These are phyloP conservation scores for Lycaena phlaeas DNA, from an alignment of 2,888 invertebrate species.

Conservation along the genomic window DNA sequence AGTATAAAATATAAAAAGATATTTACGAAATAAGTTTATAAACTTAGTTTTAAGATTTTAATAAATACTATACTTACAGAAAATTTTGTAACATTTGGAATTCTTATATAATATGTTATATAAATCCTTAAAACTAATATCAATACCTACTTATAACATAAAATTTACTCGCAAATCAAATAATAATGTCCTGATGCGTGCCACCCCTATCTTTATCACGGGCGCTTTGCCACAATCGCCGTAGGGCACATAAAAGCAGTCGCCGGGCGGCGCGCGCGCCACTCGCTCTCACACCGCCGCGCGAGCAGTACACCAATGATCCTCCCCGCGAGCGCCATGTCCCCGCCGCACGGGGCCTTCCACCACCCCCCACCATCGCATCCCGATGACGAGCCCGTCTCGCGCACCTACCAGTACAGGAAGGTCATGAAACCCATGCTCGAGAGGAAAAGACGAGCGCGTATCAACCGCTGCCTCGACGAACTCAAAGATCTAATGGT, in stretches of 20 bases:
- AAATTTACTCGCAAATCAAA: too few species aligned
- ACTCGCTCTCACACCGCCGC: conserved; percentile 62
- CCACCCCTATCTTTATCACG: conserved; percentile 68
- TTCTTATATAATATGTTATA: too few species aligned
- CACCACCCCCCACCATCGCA: conserved; percentile 62
- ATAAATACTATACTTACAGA: too few species aligned
- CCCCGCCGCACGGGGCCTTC: conserved; percentile 68
- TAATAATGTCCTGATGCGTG: too few species aligned
- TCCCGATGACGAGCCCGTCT: conserved; percentile 77
- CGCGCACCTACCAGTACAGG: conserved; percentile 92
- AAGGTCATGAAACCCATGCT: conserved; percentile 95
- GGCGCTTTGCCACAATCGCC: conserved; percentile 70
- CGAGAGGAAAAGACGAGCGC: conserved; percentile 87
- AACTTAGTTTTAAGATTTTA: too few species aligned
- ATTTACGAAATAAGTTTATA: too few species aligned
- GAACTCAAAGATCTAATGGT: conserved; percentile 92
- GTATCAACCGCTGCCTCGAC: conserved; percentile 91
- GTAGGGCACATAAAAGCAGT: conserved; percentile 64
- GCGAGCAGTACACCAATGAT: conserved; percentile 64
- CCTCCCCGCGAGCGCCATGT: conserved; percentile 65
- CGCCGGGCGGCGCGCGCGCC: conserved; percentile 57
- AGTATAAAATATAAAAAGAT: too few species aligned
- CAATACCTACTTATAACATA: too few species aligned
- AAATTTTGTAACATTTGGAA: too few species aligned
- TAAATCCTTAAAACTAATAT: too few species aligned